phyloP scores from a whole-genome alignment of 92 coral and sea anemone species.

The Pocillopora grandis region DNA sequence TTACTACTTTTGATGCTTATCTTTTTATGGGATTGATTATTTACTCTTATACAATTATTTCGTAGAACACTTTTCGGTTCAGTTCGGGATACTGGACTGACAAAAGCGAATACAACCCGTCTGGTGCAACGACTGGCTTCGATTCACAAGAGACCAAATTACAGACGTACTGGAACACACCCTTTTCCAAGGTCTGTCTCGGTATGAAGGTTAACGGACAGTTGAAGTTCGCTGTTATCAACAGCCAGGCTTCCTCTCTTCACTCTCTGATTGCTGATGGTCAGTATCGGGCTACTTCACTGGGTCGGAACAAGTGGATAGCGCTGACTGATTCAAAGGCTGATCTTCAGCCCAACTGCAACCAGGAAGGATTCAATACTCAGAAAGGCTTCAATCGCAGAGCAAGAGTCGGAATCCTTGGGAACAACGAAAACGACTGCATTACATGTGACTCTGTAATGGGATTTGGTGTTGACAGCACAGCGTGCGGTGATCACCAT shows the following conservation, averaged over 20 bases:
- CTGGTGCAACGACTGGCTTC: constrained; percentile 17
- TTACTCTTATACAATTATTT: neutral
- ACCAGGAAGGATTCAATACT: constrained; percentile 14
- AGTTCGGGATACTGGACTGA: constrained; percentile 9
- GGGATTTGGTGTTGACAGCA: neutral
- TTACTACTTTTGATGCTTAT: no score
- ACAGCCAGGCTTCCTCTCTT: neutral
- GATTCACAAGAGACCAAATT: constrained; percentile 12
- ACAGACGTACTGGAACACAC: constrained; percentile 26
- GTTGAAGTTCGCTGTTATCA: neutral
- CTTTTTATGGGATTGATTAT: no score
- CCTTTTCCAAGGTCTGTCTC: neutral
- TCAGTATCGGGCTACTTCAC: constrained; percentile 5
- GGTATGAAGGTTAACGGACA: no score
- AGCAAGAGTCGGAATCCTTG: constrained; percentile 16
- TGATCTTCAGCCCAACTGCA: neutral
- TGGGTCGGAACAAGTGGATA: constrained; percentile 15
- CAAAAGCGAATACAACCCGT: constrained; percentile 1
- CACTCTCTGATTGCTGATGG: constrained; percentile 19
- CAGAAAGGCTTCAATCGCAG: neutral
- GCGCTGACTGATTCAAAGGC: neutral
- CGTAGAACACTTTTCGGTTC: neutral
- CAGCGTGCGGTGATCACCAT: neutral
- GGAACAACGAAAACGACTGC: constrained; percentile 13
- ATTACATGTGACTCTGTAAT: neutral